These are phyloP conservation scores for Cheilosia soror DNA, from an alignment of 2,888 invertebrate species.

Conservation along the genomic window DNA sequence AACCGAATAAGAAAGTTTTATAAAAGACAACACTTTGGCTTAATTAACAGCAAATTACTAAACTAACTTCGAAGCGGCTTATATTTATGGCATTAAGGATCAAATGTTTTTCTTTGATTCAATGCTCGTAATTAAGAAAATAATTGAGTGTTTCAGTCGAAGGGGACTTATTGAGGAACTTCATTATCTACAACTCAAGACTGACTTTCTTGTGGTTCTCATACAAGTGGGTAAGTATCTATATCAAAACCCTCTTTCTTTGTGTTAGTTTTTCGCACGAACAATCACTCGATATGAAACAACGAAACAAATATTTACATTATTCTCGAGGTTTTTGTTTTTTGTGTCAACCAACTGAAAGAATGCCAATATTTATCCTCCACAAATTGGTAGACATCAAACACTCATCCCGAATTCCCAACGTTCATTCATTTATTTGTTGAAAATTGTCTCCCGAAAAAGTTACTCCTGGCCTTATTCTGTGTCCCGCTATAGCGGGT, in stretches of 20 bases:
- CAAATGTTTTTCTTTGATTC: neutral
- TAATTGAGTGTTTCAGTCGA: neutral
- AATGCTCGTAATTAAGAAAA: neutral
- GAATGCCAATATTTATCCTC: constrained; percentile 68
- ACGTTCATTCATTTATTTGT: constrained; percentile 56
- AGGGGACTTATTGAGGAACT: no score
- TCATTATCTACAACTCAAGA: no score
- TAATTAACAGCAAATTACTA: constrained; percentile 24
- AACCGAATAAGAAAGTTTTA: constrained; percentile 15
- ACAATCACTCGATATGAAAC: constrained; percentile 51
- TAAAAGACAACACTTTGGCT: constrained; percentile 21
- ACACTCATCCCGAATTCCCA: constrained; percentile 50
- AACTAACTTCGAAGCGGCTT: constrained; percentile 3
- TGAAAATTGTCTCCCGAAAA: constrained; percentile 49
- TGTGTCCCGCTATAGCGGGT: neutral
- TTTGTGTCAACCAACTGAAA: constrained; percentile 68
- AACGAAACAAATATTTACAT: constrained; percentile 60
- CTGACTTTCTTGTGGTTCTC: no score
- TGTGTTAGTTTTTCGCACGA: constrained; percentile 57
- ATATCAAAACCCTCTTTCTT: neutral
- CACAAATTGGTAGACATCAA: constrained; percentile 71
- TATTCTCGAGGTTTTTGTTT: constrained; percentile 37
- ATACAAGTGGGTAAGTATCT: no score
- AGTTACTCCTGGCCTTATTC: constrained; percentile 28
- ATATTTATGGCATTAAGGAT: constrained; percentile 4